phyloP scores from a whole-genome alignment of 2,113 vertebrate species.

The Enhydra lutris region DNA sequence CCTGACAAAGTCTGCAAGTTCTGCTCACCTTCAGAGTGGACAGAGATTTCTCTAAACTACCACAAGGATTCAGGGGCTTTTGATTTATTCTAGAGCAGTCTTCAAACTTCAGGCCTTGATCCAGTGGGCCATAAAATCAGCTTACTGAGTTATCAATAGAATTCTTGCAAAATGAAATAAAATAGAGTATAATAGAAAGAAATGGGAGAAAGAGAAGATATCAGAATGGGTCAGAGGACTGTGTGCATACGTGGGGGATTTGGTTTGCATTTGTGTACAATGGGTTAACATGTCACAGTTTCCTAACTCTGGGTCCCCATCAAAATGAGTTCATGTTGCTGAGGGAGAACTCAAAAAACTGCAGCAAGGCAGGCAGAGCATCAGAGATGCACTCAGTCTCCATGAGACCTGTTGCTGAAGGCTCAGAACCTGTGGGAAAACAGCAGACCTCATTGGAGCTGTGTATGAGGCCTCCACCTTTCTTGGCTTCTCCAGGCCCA shows the following conservation, averaged over 20 bases:
- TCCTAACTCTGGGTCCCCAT: background rate
- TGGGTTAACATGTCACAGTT: too few species aligned
- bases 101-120: background rate
- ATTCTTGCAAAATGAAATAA: background rate
- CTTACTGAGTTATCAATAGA: background rate
- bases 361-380: accelerated
- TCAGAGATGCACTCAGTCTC: accelerated
- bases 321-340: background rate
- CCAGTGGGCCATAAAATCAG: background rate
- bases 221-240: accelerated
- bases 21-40: background rate
- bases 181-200: background rate
- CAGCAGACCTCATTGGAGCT: accelerated
- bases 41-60: background rate
- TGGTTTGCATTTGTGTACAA: too few species aligned
- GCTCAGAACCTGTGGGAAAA: background rate
- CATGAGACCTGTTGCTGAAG: accelerated
- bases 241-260: background rate
- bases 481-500: background rate
- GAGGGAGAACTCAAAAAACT: too few species aligned
- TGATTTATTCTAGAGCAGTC: background rate
- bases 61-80: background rate
- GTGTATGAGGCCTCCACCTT: accelerated
- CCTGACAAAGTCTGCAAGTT: too few species aligned
- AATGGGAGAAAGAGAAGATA: background rate